Evolutionary conservation across 2,888 invertebrate species (phyloP).

Genomic region (Acronicta aceris): DNA sequence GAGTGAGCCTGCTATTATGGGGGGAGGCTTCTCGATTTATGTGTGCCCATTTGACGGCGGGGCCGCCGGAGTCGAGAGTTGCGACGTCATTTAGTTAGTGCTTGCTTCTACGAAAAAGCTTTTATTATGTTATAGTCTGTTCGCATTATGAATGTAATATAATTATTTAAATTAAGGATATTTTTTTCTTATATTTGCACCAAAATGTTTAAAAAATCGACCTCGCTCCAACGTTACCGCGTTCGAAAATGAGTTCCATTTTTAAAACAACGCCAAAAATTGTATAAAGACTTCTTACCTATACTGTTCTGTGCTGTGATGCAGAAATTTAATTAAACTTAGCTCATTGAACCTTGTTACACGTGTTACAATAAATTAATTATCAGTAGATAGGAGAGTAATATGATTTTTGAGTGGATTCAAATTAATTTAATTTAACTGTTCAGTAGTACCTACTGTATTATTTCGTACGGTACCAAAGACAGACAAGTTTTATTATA

Average conservation of each 20-base stretch:
- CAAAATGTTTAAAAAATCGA: background rate
- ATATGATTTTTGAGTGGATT: constrained; percentile 18
- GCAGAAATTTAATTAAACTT: constrained; percentile 21
- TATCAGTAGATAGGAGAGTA: background rate
- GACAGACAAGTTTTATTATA: too few relatives aligned
- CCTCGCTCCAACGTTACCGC: constrained; percentile 14
- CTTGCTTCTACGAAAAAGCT: constrained; percentile 33
- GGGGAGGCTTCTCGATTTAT: constrained; percentile 81
- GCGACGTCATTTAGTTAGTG: constrained; percentile 60
- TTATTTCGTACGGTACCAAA: too few relatives aligned
- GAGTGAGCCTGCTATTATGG: constrained; percentile 85
- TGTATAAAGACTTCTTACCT: background rate
- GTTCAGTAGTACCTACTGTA: too few relatives aligned
- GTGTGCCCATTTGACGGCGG: constrained; percentile 70
- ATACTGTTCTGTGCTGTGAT: background rate
- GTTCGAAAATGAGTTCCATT: background rate
- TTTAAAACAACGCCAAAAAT: background rate
- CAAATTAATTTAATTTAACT: constrained; percentile 26
- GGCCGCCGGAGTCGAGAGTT: constrained; percentile 48
- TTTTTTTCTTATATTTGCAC: background rate
- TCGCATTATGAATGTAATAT: background rate
- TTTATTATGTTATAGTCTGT: constrained; percentile 8
- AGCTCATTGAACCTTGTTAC: constrained; percentile 2
- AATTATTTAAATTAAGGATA: background rate
- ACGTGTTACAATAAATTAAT: background rate